Evolutionary conservation across 2,888 invertebrate genomes (phyloP).

Genomic region (Bugula neritina): DNA sequence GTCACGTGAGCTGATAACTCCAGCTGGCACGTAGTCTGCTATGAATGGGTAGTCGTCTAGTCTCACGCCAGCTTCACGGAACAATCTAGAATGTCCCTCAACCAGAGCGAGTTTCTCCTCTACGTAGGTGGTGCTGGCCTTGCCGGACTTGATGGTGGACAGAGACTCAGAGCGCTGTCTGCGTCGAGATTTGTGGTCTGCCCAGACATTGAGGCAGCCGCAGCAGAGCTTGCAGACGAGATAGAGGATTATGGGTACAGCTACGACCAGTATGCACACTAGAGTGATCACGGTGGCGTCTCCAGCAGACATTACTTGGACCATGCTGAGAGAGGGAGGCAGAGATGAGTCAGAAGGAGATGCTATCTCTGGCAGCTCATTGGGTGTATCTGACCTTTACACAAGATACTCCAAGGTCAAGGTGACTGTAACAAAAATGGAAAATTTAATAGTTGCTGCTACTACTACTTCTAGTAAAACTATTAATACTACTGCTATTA

Average conservation of each 20-base stretch:
- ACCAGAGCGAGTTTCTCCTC: conserved; percentile 17
- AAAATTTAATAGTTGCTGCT: no score
- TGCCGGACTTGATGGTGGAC: neutral
- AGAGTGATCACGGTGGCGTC: neutral
- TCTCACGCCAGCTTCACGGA: neutral
- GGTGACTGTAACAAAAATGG: no score
- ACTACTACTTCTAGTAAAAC: no score
- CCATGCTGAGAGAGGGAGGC: no score
- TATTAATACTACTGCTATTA: no score
- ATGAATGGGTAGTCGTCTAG: conserved; percentile 22
- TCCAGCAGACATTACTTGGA: neutral
- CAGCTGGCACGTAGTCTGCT: neutral
- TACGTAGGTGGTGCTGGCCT: neutral
- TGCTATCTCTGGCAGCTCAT: no score
- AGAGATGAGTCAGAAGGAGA: no score
- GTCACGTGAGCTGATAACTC: no score
- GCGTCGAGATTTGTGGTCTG: neutral
- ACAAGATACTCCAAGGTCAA: no score
- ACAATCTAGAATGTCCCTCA: neutral
- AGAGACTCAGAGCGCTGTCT: neutral
- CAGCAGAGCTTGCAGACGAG: neutral
- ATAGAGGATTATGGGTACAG: neutral
- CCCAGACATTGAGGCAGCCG: conserved; percentile 1
- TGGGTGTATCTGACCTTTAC: no score
- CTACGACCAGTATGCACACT: neutral